Conservation (phyloP, 2,888 invertebrate species). For the Spodoptera littoralis region DNA sequence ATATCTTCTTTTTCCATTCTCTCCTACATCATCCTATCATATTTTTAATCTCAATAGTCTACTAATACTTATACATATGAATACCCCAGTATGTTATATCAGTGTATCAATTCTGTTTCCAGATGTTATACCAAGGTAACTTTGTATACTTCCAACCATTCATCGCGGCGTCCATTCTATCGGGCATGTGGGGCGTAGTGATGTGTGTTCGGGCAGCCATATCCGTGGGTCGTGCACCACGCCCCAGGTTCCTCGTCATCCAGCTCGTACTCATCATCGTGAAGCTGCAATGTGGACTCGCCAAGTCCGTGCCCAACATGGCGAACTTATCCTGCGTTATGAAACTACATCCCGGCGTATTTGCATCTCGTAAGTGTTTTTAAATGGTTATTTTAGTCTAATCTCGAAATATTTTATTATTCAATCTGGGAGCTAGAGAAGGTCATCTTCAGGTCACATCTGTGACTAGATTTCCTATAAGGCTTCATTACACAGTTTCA, state of each 20-base stretch:
- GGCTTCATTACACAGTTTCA: no score
- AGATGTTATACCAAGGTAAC: constrained; percentile 89
- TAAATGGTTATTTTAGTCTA: no score
- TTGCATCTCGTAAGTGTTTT: constrained; percentile 90
- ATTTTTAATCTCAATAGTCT: no score
- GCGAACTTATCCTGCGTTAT: constrained; percentile 90
- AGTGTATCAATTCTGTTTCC: constrained; percentile 53
- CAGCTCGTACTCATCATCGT: constrained; percentile 91
- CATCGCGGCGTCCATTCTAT: constrained; percentile 90
- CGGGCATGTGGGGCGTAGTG: constrained; percentile 91
- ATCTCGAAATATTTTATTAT: no score
- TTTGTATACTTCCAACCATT: constrained; percentile 91
- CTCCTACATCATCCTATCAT: no score
- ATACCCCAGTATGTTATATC: no score
- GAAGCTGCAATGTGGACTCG: constrained; percentile 90
- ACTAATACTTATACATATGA: no score
- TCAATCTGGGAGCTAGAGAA: no score
- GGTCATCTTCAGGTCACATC: no score
- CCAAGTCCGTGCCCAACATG: constrained; percentile 87
- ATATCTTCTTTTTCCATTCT: no score
- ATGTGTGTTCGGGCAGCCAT: constrained; percentile 88
- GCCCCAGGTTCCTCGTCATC: constrained; percentile 87
- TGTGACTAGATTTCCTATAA: no score
- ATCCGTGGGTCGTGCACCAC: constrained; percentile 80
- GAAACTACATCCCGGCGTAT: constrained; percentile 90